Evolutionary conservation across 2,797 vertebrate species (phyloP), one percentile per base, ranked within the genome.

Genomic region (Holocentrus rufus): DNA sequence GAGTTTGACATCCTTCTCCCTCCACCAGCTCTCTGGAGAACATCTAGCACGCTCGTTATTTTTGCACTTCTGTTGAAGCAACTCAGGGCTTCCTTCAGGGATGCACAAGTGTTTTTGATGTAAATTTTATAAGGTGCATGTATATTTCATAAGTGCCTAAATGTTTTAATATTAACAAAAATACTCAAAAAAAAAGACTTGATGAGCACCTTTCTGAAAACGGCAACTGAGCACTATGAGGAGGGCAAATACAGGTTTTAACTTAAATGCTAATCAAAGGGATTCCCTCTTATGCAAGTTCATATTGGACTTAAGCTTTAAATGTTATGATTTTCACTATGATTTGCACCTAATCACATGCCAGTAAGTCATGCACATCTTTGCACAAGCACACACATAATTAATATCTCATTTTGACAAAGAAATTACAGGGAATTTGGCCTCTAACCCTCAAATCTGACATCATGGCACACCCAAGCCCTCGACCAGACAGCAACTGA

Each of bases 1-100:
- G 76, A 56, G 52, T 84, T 74, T 87, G 82, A 83, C 81, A 82
- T 75, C 44, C 66, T 55, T 76, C 69, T 82, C 59, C 60, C 69
- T 77, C 64, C 47, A 31, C 57, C 36, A n/a, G 72, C 63, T 78
- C 81, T 76, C 54, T 69, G 22, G 55, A 78, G 44, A 65, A 69
- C 58, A 79, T 69, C 67, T 44, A 53, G 14, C 44, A 5, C 49
- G 67, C 77, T 81, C 50, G 25, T 89, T 85, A 82, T 84, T 72
- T 79, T 58, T 30, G 53, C 15, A 27, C 5, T 31, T 77, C 69
- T 62, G 47, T 72, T 71, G 49, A 77, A 60, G 54, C 23, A 74
- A 56, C 59, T 49, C 52, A 22, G 17, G 18, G 30, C 34, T 65
- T 69, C 64, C 49, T 63, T 72, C 46, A 65, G 63, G 47, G 66